Evolutionary conservation across 2,113 vertebrate species (phyloP).

Genomic region (Atherinomorus stipes): DNA sequence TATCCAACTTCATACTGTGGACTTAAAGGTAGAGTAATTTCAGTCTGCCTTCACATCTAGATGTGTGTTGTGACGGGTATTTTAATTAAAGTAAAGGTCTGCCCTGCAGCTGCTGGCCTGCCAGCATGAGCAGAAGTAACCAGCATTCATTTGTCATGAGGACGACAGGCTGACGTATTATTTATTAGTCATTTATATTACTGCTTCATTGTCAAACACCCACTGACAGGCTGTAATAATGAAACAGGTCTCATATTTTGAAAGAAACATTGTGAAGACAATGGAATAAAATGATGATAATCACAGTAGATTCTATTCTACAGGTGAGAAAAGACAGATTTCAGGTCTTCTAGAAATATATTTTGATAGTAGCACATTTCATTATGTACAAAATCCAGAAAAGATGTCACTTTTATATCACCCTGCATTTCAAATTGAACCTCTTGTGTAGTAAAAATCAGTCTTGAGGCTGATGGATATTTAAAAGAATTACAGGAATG

Average conservation of each 20-base stretch:
- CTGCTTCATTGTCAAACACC: conserved; percentile 23
- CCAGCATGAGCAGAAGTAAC: conserved; percentile 51
- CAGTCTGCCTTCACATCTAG: conserved; percentile 29
- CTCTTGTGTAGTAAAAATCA: too few relatives aligned
- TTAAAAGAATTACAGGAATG: background rate
- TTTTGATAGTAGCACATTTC: background rate
- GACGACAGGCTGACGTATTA: conserved; percentile 58
- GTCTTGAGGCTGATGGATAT: background rate
- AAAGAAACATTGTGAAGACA: conserved; percentile 30
- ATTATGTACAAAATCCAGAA: background rate
- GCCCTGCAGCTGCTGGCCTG: conserved; percentile 61
- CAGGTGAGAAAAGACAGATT: background rate
- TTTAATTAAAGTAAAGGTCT: conserved; percentile 72
- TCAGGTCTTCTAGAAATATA: background rate
- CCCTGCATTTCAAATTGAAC: background rate
- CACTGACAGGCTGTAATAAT: conserved; percentile 15
- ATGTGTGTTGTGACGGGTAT: conserved; percentile 54
- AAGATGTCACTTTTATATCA: background rate
- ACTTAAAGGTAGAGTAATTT: conserved; percentile 30
- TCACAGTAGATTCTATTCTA: conserved; percentile 10
- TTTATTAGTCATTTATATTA: conserved; percentile 70
- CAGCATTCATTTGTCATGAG: conserved; percentile 65
- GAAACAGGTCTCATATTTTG: conserved; percentile 31
- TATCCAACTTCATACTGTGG: background rate
- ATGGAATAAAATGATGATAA: conserved; percentile 15